Conservation (phyloP, 2,113 vertebrate genomes). For the Callospermophilus lateralis region DNA sequence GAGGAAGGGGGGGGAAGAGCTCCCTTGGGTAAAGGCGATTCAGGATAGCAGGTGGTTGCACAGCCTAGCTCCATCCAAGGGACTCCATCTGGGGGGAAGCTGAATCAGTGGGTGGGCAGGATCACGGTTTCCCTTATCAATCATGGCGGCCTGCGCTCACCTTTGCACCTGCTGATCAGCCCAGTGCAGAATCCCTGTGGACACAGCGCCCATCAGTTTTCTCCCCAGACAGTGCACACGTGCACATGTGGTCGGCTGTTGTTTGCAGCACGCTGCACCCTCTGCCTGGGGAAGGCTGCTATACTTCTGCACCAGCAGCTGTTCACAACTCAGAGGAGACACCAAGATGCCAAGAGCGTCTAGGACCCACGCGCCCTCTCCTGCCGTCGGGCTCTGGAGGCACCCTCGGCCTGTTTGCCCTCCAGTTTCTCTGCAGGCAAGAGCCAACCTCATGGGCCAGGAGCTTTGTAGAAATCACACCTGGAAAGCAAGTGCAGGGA, state of each 20-base stretch:
- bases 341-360: rapidly evolving
- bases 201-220: rapidly evolving
- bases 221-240: neutral
- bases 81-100: no score
- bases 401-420: neutral
- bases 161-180: rapidly evolving
- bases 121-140: neutral
- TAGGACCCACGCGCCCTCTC: rapidly evolving
- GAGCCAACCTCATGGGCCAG: no score
- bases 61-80: neutral
- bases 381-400: neutral
- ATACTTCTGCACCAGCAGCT: rapidly evolving
- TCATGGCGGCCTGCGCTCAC: neutral
- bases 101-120: no score
- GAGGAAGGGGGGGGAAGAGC: neutral
- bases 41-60: neutral
- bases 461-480: neutral
- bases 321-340: neutral
- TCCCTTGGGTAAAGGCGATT: neutral
- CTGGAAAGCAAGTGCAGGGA: neutral
- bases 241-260: rapidly evolving
- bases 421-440: neutral
- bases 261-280: rapidly evolving
- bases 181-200: neutral
- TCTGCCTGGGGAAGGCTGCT: rapidly evolving